Evolutionary conservation across 2,888 invertebrate species (phyloP).

Genomic region (Crematogaster levior): DNA sequence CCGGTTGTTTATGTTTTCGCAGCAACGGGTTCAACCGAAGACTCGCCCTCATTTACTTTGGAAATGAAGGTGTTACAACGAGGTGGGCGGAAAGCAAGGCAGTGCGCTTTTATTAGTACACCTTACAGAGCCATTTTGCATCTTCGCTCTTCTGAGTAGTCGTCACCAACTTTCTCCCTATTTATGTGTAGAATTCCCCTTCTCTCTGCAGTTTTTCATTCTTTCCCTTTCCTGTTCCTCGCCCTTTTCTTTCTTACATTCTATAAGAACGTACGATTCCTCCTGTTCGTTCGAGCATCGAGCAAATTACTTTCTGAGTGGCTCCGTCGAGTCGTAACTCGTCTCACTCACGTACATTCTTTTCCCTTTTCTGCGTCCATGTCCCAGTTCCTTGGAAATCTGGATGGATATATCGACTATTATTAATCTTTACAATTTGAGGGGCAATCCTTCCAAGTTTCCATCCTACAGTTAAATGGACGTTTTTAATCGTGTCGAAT

Average conservation of each 20-base stretch:
- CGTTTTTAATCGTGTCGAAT: constrained; percentile 61
- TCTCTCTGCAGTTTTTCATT: constrained; percentile 49
- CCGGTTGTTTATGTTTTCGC: constrained; percentile 69
- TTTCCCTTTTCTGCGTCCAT: constrained; percentile 31
- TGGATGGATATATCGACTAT: constrained; percentile 72
- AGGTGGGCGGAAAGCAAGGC: constrained; percentile 43
- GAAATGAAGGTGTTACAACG: constrained; percentile 68
- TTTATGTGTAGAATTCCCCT: constrained; percentile 41
- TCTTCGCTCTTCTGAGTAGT: constrained; percentile 48
- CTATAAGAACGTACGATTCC: constrained; percentile 61
- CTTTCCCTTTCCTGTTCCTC: background rate
- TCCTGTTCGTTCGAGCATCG: constrained; percentile 69
- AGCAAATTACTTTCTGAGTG: constrained; percentile 78
- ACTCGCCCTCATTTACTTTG: constrained; percentile 70
- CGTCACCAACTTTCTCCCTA: constrained; percentile 58
- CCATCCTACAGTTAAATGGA: constrained; percentile 67
- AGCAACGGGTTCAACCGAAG: constrained; percentile 58
- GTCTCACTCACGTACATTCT: constrained; percentile 59
- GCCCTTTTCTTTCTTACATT: constrained; percentile 36
- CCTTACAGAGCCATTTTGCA: constrained; percentile 70
- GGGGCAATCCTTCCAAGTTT: constrained; percentile 64
- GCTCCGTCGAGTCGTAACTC: constrained; percentile 65
- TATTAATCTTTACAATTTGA: constrained; percentile 70
- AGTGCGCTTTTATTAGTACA: constrained; percentile 65
- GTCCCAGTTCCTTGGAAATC: constrained; percentile 59